phyloP scores from a whole-genome alignment of 2,888 invertebrate species.

The Dynastes hyllus region DNA sequence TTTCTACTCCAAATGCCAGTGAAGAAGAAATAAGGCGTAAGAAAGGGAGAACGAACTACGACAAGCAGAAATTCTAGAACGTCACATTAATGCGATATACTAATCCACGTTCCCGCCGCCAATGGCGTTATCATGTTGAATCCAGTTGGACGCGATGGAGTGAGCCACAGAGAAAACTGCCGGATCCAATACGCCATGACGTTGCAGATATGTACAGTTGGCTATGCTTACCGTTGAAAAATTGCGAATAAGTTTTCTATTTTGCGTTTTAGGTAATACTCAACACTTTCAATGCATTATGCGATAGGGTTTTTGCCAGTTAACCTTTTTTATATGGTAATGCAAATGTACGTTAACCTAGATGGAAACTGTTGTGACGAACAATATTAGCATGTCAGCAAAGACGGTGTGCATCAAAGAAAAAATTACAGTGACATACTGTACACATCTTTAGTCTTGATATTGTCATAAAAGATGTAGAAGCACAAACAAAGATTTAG shows the following conservation, averaged over 20 bases:
- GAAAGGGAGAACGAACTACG: background rate
- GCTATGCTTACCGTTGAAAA: background rate
- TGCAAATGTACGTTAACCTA: no score
- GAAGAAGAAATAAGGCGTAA: background rate
- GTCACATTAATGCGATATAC: conserved; percentile 17
- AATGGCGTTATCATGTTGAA: conserved; percentile 13
- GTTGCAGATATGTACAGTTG: conserved; percentile 1
- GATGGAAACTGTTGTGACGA: no score
- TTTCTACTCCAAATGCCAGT: background rate
- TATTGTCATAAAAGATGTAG: no score
- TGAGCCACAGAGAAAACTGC: background rate
- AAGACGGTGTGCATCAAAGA: no score
- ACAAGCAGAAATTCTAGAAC: background rate
- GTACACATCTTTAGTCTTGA: no score
- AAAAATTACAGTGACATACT: no score
- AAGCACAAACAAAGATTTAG: no score
- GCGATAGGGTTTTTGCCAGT: no score
- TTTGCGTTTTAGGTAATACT: no score
- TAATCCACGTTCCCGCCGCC: conserved; percentile 14
- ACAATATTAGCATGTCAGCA: no score
- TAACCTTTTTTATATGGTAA: no score
- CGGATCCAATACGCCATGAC: background rate
- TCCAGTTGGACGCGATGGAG: conserved; percentile 1
- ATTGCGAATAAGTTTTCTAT: background rate
- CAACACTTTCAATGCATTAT: no score